Conservation (phyloP, 2,797 vertebrate genomes). For the Poecilia velifera region DNA sequence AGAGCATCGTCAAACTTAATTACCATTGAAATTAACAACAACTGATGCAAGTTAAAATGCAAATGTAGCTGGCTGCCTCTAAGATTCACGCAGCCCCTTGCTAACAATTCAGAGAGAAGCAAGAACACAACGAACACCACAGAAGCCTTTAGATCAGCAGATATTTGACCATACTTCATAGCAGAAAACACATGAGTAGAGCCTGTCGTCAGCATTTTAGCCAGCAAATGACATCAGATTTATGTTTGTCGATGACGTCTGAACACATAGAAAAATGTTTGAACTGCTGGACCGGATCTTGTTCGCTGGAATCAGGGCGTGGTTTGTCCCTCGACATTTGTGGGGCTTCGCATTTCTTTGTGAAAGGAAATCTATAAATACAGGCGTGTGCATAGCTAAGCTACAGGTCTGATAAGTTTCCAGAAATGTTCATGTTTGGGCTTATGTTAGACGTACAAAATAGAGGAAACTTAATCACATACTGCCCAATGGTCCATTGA, state of each 20-base stretch:
- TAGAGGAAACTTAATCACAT: not conserved
- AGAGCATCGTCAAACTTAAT: not conserved
- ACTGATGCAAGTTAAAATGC: not conserved
- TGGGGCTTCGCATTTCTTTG: not conserved
- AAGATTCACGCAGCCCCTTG: not conserved
- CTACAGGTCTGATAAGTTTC: not conserved
- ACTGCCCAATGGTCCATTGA: not conserved
- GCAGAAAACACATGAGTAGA: not conserved
- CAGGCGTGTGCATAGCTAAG: not conserved
- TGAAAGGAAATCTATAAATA: not conserved
- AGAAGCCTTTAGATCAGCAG: not conserved
- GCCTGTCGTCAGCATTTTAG: not conserved
- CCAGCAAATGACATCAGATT: not conserved
- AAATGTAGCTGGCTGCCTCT: not conserved
- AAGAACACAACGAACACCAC: not conserved
- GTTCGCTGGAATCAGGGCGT: not conserved
- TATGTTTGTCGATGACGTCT: not conserved
- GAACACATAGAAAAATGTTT: not conserved
- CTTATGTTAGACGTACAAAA: not conserved
- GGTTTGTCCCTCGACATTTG: not conserved
- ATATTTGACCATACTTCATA: not conserved
- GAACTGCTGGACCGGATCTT: not conserved
- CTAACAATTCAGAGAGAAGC: not conserved
- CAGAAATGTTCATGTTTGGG: not conserved
- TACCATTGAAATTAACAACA: not conserved